Conservation (phyloP, 2,888 invertebrate genomes). For the Cataglyphis albicans region DNA sequence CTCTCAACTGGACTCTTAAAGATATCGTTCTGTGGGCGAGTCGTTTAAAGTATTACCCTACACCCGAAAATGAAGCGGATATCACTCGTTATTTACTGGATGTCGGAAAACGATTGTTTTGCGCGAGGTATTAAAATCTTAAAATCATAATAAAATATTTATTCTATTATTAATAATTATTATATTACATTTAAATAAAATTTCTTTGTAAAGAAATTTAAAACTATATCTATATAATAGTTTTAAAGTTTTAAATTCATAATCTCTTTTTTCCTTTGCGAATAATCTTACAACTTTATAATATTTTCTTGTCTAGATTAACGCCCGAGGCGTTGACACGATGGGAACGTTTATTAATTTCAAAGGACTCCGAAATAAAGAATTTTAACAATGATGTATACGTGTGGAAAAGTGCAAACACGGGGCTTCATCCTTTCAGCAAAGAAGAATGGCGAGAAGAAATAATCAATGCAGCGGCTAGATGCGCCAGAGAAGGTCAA, state of each 20-base stretch:
- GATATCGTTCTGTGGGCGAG: slow-evolving; percentile 82
- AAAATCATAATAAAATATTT: not conserved
- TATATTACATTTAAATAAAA: not conserved
- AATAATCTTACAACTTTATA: not conserved
- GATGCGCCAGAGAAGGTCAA: slow-evolving; percentile 83
- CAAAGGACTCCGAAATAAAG: slow-evolving; percentile 68
- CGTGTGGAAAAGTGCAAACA: slow-evolving; percentile 78
- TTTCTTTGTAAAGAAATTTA: not conserved
- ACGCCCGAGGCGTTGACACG: slow-evolving; percentile 73
- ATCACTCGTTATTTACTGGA: slow-evolving; percentile 78
- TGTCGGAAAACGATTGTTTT: slow-evolving; percentile 78
- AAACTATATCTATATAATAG: not conserved
- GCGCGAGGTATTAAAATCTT: slow-evolving; percentile 73
- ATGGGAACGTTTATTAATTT: slow-evolving; percentile 77
- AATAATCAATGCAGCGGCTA: slow-evolving; percentile 78
- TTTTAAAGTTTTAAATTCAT: not conserved
- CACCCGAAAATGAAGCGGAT: slow-evolving; percentile 73
- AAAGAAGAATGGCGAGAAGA: slow-evolving; percentile 82
- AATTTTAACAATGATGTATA: slow-evolving; percentile 75
- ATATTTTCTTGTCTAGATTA: slow-evolving; percentile 64
- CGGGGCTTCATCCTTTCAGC: slow-evolving; percentile 70
- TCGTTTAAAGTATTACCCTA: slow-evolving; percentile 79
- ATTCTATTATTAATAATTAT: not conserved
- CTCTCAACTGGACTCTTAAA: slow-evolving; percentile 76
- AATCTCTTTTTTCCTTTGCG: not conserved